These are phyloP conservation scores for Nephrotoma appendiculata DNA, from an alignment of 2,888 invertebrate species.

Conservation along the genomic window DNA sequence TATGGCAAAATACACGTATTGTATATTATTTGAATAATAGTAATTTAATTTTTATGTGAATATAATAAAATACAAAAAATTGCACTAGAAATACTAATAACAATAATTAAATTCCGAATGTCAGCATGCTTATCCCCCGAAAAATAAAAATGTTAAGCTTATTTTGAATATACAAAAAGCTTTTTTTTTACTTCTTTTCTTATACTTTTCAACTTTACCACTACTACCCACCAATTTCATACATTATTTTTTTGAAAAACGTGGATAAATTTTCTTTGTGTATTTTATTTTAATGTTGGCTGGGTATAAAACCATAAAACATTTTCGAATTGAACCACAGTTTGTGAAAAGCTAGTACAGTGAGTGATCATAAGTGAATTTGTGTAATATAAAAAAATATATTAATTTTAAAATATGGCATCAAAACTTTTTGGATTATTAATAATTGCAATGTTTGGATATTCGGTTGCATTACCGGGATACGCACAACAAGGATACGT, in stretches of 20 bases:
- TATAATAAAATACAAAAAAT: background rate
- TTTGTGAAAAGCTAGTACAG: background rate
- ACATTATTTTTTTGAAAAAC: background rate
- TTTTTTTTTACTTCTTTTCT: background rate
- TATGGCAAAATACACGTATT: background rate
- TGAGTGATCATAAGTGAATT: background rate
- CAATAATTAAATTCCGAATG: background rate
- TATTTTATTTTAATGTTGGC: background rate
- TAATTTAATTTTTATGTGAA: background rate
- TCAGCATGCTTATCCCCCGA: background rate
- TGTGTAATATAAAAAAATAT: background rate
- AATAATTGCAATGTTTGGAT: constrained; percentile 22
- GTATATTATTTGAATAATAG: background rate
- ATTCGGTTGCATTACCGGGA: constrained; percentile 27
- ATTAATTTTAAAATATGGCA: constrained; percentile 7
- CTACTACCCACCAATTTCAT: background rate
- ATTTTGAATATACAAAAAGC: background rate
- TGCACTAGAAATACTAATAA: background rate
- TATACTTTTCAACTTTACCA: background rate
- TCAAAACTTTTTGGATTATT: constrained; percentile 10
- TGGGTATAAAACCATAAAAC: constrained; percentile 2
- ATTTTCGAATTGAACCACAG: background rate
- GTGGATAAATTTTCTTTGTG: background rate
- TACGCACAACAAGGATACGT: constrained; percentile 31
- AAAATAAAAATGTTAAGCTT: background rate